These are phyloP conservation scores for Aromia moschata DNA, from an alignment of 2,888 invertebrate genomes.

Conservation along the genomic window DNA sequence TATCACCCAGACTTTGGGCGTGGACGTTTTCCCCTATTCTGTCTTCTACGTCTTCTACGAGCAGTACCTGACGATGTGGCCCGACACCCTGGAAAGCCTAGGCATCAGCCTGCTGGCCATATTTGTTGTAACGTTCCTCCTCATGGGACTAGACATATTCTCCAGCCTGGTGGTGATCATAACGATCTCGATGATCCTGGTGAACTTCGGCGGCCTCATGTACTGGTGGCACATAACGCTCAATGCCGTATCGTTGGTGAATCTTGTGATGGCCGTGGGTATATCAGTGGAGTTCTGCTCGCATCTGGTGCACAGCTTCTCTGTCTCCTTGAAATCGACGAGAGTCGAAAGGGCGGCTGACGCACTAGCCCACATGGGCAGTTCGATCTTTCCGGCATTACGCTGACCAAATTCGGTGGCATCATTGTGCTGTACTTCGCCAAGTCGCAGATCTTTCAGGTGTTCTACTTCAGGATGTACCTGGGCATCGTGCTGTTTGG, in stretches of 20 bases:
- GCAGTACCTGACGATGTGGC: conserved; percentile 96
- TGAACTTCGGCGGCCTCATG: conserved; percentile 95
- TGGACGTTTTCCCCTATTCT: conserved; percentile 88
- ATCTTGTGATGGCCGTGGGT: conserved; percentile 97
- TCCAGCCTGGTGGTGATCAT: conserved; percentile 88
- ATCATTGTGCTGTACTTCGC: conserved; percentile 97
- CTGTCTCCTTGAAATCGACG: conserved; percentile 77
- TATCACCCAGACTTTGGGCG: conserved; percentile 77
- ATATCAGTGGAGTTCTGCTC: conserved; percentile 99
- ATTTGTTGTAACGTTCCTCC: conserved; percentile 89
- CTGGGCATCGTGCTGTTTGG: conserved; percentile 97
- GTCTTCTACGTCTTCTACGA: conserved; percentile 99
- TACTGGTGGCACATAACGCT: conserved; percentile 95
- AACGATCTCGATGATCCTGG: conserved; percentile 93
- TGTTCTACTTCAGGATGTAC: conserved; percentile 70
- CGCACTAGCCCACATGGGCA: conserved; percentile 90
- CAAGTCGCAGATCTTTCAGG: conserved; percentile 92
- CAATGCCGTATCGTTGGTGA: conserved; percentile 97
- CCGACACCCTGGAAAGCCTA: conserved; percentile 87
- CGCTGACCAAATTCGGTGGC: conserved; percentile 97
- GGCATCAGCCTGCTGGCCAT: conserved; percentile 91
- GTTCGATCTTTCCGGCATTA: conserved; percentile 96
- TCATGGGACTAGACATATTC: conserved; percentile 94
- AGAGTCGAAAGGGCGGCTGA: conserved; percentile 82
- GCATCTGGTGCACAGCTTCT: conserved; percentile 93